Conservation (phyloP, 2,113 vertebrate genomes). For the Polyodon spathula region DNA sequence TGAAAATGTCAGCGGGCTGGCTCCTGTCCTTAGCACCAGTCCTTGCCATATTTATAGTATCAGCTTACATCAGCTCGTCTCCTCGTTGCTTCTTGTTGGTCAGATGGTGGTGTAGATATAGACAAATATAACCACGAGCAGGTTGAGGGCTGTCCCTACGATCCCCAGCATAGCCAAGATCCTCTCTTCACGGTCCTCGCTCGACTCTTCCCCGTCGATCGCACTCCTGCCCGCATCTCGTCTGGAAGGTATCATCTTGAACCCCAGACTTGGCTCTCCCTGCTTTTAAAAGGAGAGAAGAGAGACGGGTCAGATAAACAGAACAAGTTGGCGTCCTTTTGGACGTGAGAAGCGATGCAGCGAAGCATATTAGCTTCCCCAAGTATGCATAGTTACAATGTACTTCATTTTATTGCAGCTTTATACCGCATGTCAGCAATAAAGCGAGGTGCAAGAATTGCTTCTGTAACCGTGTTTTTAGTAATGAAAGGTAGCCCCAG, state of each 20-base stretch:
- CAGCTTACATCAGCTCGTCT: too few species aligned
- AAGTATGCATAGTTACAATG: too few species aligned
- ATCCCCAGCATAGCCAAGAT: slow-evolving; percentile 60
- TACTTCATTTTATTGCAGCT: too few species aligned
- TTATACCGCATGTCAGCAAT: too few species aligned
- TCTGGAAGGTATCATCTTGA: slow-evolving; percentile 60
- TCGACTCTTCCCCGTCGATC: slow-evolving; percentile 45
- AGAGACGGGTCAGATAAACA: neutral
- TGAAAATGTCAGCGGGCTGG: too few species aligned
- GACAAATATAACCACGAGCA: slow-evolving; percentile 71
- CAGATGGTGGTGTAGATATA: slow-evolving; percentile 74
- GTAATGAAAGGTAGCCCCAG: neutral
- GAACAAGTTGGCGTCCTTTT: neutral
- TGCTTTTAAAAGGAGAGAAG: slow-evolving; percentile 21
- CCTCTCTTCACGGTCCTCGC: slow-evolving; percentile 55
- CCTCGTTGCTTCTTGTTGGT: slow-evolving; percentile 1
- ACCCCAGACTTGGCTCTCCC: slow-evolving; percentile 44
- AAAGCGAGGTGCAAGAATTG: too few species aligned
- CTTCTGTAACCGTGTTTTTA: too few species aligned
- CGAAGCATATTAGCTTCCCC: neutral
- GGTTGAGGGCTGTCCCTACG: slow-evolving; percentile 68
- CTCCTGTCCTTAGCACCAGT: too few species aligned
- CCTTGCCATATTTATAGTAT: too few species aligned
- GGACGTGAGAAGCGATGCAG: neutral
- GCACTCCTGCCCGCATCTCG: slow-evolving; percentile 43